phyloP scores from a whole-genome alignment of 2,113 vertebrate genomes.

The Forbesichthys agassizii region DNA sequence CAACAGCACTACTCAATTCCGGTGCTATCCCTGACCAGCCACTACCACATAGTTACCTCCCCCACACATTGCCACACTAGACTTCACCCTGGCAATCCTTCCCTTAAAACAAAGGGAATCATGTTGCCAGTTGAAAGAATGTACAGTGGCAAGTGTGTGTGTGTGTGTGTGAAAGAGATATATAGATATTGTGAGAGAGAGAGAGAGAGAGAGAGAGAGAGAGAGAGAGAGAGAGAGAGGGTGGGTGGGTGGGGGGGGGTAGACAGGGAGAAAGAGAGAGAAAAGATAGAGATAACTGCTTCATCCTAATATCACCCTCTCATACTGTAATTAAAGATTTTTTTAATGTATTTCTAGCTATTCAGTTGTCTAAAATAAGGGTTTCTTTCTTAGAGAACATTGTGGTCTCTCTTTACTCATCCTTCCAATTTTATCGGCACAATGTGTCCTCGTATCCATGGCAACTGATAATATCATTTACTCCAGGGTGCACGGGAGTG shows the following conservation, averaged over 20 bases:
- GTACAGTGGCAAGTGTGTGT: constrained; percentile 6
- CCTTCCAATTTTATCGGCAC: constrained; percentile 51
- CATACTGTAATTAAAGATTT: too few relatives aligned
- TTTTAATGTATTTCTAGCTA: not conserved
- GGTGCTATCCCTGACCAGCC: constrained; percentile 26
- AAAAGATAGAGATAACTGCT: constrained; percentile 19
- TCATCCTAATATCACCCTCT: constrained; percentile 15
- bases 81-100: constrained; percentile 43
- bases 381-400: not conserved
- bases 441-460: constrained; percentile 75
- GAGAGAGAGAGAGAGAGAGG: constrained; percentile 8
- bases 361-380: not conserved
- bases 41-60: constrained; percentile 6
- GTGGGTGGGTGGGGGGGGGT: constrained; percentile 18
- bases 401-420: constrained; percentile 33
- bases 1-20: constrained; percentile 5
- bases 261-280: constrained; percentile 13
- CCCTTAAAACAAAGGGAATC: constrained; percentile 62
- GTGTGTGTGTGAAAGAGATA: not conserved
- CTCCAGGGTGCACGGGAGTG: constrained; percentile 57
- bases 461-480: constrained; percentile 78
- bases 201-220: not conserved
- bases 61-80: constrained; percentile 13
- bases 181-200: constrained; percentile 16
- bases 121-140: constrained; percentile 29